Evolutionary conservation across 1,140 invertebrate genomes (phyloP).

Genomic region (Heterodera schachtii): DNA sequence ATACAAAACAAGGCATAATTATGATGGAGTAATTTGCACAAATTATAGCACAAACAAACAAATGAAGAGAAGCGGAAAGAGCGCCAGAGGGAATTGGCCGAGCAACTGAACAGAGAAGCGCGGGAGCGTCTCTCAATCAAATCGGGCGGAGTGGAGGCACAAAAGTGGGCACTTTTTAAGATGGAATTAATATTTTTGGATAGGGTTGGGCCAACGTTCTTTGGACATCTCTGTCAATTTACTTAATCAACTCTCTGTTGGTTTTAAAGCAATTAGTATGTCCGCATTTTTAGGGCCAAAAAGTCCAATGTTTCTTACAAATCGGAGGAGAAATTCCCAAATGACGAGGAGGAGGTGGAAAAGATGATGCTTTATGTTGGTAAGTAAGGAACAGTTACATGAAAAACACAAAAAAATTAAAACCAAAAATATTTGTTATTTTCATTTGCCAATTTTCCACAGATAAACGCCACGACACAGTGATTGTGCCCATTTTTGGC

Average conservation of each 20-base stretch:
- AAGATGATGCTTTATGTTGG: constrained; percentile 93
- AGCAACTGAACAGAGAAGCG: constrained; percentile 86
- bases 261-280: no score
- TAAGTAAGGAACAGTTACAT: constrained; percentile 67
- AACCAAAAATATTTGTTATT: no score
- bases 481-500: constrained; percentile 93
- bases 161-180: constrained; percentile 74
- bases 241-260: no score
- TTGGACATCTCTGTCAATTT: no score
- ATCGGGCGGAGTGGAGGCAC: constrained; percentile 77
- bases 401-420: no score
- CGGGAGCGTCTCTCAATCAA: constrained; percentile 85
- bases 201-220: no score
- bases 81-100: constrained; percentile 91
- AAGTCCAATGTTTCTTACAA: constrained; percentile 96
- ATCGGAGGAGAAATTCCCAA: constrained; percentile 83
- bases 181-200: no score
- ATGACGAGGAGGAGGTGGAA: constrained; percentile 86
- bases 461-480: constrained; percentile 95
- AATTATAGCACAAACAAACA: constrained; percentile 79
- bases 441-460: constrained; percentile 64
- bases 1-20: no score
- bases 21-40: background rate
- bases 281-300: constrained; percentile 67
- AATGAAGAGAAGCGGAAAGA: constrained; percentile 94